Percentiles rank a stretch among this genome's conserved stretches.
phyloP scores from a whole-genome alignment of 2,113 vertebrate species.

The Accipiter cooperii region DNA sequence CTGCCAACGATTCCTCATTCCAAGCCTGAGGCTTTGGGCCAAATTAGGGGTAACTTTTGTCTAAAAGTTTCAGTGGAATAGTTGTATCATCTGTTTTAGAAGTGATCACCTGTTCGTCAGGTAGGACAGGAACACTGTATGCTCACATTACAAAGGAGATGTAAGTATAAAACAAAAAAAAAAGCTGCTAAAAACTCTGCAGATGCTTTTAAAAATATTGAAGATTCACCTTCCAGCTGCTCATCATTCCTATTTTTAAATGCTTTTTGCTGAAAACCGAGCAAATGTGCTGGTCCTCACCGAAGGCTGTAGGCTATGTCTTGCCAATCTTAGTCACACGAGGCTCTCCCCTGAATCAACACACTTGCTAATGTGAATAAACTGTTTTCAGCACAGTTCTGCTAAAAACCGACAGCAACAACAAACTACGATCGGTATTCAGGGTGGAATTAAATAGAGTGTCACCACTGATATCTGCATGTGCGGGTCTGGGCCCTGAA shows the following conservation, averaged over 20 bases:
- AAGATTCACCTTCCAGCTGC: background rate
- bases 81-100: background rate
- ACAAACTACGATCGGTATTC: background rate
- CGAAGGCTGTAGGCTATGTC: rapidly evolving
- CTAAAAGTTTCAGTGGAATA: background rate
- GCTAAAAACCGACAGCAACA: background rate
- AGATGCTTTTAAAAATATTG: background rate
- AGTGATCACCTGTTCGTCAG: background rate
- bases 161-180: background rate
- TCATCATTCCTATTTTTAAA: background rate
- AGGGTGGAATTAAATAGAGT: background rate
- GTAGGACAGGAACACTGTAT: background rate
- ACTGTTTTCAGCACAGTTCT: background rate
- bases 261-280: background rate
- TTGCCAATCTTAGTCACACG: background rate
- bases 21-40: background rate
- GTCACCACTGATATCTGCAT: background rate
- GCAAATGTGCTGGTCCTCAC: background rate
- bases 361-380: background rate
- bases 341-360: background rate
- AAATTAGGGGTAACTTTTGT: background rate
- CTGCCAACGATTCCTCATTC: background rate
- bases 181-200: background rate
- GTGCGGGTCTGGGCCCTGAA: background rate
- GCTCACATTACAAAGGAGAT: background rate